A percentile compares a stretch with the other conserved stretches of the same genome.
phyloP scores from a whole-genome alignment of 2,113 vertebrate genomes.

The Siniperca knerii region DNA sequence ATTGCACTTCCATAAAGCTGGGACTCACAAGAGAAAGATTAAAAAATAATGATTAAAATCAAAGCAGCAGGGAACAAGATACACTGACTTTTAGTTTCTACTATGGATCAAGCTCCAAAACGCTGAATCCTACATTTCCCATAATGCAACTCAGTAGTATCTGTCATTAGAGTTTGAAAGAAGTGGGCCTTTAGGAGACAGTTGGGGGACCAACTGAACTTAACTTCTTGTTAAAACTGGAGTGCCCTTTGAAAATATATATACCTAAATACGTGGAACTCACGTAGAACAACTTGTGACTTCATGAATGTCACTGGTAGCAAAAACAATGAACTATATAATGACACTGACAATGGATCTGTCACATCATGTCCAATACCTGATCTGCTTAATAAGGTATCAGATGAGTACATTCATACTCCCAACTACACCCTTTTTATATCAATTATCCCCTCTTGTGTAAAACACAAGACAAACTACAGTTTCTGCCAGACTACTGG shows the following conservation, averaged over 20 bases:
- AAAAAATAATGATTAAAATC: not conserved
- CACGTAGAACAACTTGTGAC: not conserved
- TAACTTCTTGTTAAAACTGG: not conserved
- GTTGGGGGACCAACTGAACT: too few relatives aligned
- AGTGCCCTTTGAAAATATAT: not conserved
- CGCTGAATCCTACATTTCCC: too few relatives aligned
- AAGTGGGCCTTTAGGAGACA: too few relatives aligned
- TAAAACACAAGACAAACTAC: not conserved
- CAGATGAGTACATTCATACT: not conserved
- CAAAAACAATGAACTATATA: not conserved
- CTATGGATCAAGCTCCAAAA: not conserved
- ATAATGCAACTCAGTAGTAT: too few relatives aligned
- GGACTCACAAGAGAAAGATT: not conserved
- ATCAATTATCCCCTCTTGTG: not conserved
- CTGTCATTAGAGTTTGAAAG: too few relatives aligned
- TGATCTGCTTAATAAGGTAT: not conserved
- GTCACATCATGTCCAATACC: not conserved
- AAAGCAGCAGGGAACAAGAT: not conserved
- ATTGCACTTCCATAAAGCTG: not conserved
- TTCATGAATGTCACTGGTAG: not conserved
- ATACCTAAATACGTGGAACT: not conserved
- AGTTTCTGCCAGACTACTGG: not conserved
- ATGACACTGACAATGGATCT: not conserved
- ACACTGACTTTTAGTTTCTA: not conserved
- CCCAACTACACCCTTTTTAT: conserved; percentile 5